Percentiles rank a stretch among this genome's conserved stretches.
phyloP scores from a whole-genome alignment of 2,113 vertebrate genomes.

The Campylorhamphus procurvoides region DNA sequence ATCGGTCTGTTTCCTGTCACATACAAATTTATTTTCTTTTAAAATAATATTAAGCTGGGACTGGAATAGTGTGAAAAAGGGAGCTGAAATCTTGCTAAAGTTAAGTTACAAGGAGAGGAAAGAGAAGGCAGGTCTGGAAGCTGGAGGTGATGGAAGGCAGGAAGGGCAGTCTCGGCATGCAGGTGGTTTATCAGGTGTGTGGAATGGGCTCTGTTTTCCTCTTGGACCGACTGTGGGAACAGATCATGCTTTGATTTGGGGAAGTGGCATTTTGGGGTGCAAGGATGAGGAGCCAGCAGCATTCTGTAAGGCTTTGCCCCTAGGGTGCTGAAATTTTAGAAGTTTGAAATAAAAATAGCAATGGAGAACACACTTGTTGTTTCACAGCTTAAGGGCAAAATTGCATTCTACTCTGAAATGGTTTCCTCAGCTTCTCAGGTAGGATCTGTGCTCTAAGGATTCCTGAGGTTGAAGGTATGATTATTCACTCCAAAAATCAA shows the following conservation, averaged over 20 bases:
- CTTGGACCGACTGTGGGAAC: neutral
- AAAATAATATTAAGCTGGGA: neutral
- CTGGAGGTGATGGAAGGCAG: accelerated
- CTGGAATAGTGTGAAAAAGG: neutral
- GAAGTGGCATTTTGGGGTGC: neutral
- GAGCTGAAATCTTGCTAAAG: neutral
- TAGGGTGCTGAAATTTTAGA: neutral
- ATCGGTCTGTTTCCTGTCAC: neutral
- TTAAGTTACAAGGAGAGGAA: neutral
- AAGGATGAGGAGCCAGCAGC: neutral
- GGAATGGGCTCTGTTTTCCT: neutral
- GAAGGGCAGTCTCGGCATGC: neutral
- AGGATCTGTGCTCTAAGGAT: neutral
- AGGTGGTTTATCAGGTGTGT: neutral
- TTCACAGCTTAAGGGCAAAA: neutral
- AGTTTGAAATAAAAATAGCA: neutral
- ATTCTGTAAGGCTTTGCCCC: neutral
- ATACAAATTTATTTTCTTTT: neutral
- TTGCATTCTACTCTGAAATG: neutral
- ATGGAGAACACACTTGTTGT: neutral
- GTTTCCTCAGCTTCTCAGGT: neutral
- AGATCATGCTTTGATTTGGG: neutral
- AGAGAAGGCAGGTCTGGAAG: neutral
- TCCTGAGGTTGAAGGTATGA: neutral
- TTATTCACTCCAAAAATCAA: neutral